Conservation (phyloP, 2,797 vertebrate species). For the Oceanodroma leucorhoa region DNA sequence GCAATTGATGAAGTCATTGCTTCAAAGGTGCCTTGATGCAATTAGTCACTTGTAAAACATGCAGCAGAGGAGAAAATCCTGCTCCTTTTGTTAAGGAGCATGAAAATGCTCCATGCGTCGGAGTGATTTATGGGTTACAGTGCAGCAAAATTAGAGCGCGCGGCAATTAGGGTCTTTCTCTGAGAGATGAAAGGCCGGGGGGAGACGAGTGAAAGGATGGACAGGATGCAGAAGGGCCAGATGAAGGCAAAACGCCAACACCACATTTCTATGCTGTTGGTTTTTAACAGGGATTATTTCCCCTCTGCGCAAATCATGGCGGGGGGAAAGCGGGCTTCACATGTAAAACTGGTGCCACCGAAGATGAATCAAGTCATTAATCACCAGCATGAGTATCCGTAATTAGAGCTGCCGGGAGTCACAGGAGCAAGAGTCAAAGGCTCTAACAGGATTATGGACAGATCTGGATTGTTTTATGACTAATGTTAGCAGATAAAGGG, state of each 20-base stretch:
- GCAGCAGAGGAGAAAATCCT: constrained; percentile 25
- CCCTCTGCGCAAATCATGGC: background rate
- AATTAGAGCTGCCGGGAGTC: constrained; percentile 40
- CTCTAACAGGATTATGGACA: constrained; percentile 53
- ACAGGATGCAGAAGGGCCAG: constrained; percentile 21
- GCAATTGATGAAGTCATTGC: constrained; percentile 59
- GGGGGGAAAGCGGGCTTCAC: background rate
- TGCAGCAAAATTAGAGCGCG: constrained; percentile 7
- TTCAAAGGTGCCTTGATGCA: constrained; percentile 59
- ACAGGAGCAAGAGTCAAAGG: constrained; percentile 49
- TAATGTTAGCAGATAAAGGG: constrained; percentile 11
- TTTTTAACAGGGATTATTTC: background rate
- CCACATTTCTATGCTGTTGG: background rate
- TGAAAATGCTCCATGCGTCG: background rate
- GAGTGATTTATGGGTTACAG: constrained; percentile 54
- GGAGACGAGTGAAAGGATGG: constrained; percentile 4
- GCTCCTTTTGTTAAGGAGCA: constrained; percentile 44
- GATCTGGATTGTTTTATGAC: constrained; percentile 37
- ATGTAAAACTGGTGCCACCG: background rate
- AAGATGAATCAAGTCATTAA: constrained; percentile 45
- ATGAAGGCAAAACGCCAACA: background rate
- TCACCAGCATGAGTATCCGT: background rate
- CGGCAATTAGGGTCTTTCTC: background rate
- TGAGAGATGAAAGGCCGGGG: background rate
- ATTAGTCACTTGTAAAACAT: constrained; percentile 58